These are phyloP conservation scores for Acanthochromis polyacanthus DNA, from an alignment of 2,113 vertebrate genomes.

Conservation along the genomic window DNA sequence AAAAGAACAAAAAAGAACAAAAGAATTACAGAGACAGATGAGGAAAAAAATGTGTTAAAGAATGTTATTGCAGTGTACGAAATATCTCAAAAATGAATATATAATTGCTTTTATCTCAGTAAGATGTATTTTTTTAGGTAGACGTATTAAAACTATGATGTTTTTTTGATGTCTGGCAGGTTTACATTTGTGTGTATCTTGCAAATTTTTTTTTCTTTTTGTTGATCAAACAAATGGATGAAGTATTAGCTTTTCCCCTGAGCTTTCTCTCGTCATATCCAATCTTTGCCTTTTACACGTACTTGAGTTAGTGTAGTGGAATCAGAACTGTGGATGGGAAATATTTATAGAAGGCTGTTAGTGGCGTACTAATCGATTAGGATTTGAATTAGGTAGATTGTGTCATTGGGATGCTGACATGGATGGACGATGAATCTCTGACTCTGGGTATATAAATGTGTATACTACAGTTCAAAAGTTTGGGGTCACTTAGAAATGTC, in stretches of 20 bases:
- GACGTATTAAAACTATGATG: conserved; percentile 81
- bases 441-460: conserved; percentile 23
- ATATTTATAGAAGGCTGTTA: conserved; percentile 70
- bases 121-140: conserved; percentile 85
- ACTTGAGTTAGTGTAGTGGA: conserved; percentile 72
- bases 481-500: too few relatives aligned
- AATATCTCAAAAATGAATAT: conserved; percentile 85
- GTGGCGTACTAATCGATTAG: conserved; percentile 72
- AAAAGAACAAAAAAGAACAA: conserved; percentile 53
- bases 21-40: conserved; percentile 71
- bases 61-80: conserved; percentile 89
- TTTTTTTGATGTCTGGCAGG: conserved; percentile 83
- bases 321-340: conserved; percentile 69
- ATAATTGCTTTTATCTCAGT: conserved; percentile 86
- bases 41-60: conserved; percentile 75
- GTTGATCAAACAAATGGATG: conserved; percentile 82
- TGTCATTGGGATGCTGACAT: conserved; percentile 59
- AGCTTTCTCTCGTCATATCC: conserved; percentile 74
- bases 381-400: conserved; percentile 63
- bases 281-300: conserved; percentile 66
- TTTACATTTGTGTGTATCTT: conserved; percentile 85
- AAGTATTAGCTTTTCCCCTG: conserved; percentile 85
- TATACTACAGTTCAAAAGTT: neutral
- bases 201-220: conserved; percentile 66
- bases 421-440: conserved; percentile 47